Evolutionary conservation across 2,888 invertebrate genomes (phyloP).

Genomic region (Tyria jacobaeae): DNA sequence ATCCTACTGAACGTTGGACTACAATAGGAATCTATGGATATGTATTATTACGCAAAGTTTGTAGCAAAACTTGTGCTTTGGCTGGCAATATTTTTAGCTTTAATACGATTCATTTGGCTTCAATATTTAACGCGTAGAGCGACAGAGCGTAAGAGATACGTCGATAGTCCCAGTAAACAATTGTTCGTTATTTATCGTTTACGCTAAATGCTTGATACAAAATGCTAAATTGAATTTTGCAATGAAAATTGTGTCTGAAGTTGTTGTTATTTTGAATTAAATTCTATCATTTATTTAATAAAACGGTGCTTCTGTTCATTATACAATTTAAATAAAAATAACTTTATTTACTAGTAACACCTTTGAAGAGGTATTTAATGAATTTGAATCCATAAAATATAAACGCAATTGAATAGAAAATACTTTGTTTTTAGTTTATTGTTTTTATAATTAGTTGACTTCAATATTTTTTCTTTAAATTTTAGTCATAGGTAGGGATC

Average conservation of each 20-base stretch:
- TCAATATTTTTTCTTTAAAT: too few relatives aligned
- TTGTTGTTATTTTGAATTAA: neutral
- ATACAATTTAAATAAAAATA: neutral
- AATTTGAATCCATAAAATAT: too few relatives aligned
- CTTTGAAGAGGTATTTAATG: neutral
- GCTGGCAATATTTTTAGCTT: neutral
- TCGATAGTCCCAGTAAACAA: conserved; percentile 26
- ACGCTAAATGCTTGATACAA: conserved; percentile 9
- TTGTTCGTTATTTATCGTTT: conserved; percentile 37
- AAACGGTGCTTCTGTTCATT: neutral
- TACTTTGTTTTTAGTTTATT: too few relatives aligned
- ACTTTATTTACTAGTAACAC: neutral
- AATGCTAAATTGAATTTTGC: conserved; percentile 8
- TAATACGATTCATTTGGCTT: conserved; percentile 26
- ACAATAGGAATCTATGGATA: neutral
- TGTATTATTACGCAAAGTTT: neutral
- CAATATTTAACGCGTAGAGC: conserved; percentile 29
- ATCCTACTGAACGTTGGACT: neutral
- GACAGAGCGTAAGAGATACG: conserved; percentile 47
- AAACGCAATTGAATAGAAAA: too few relatives aligned
- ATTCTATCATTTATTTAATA: neutral
- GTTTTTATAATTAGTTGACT: too few relatives aligned
- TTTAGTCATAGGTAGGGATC: too few relatives aligned
- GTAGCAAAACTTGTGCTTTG: neutral
- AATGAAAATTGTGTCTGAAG: neutral